Base-by-base conservation (phyloP, 2,888 invertebrate species). In the Drosophila algonquin region DNA sequence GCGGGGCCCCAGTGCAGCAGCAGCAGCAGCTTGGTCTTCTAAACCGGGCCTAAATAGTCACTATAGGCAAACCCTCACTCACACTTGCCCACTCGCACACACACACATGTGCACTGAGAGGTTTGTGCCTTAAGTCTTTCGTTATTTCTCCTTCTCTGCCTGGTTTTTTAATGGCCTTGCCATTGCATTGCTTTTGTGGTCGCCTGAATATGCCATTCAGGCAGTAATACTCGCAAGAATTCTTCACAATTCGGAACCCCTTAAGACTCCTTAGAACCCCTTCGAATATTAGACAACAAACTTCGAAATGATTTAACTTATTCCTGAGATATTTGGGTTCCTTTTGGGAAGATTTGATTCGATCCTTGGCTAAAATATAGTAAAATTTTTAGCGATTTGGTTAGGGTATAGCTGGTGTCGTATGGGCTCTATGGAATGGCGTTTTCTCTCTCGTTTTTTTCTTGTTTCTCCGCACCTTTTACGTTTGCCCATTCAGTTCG, bases 51-150 rank as follows among this genome's bases (percentile, higher is more conserved):
- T 80, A 77, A 85, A 77, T 77, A 81, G 73, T 76, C 77, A 63
- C 79, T 62, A 74, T 75, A 81, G 68, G 74, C 77, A 61, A 79
- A 59, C 56, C 54, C 50, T 35, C 35, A 24, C 47, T 35, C 46
- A 32, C 53, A 30, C 14, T 21, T 50, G 12, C 52, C 27, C 12
- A 14, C 58, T 35, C 18, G 47, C 53, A 53, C 48, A 27, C 44
- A 53, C 61, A 30, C 52, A 35, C 51, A 21, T 21, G 54, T 64
- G 47, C 52, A 73, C 50, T 51, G 51, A 80, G 55, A 80, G 55
- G 84, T 88, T 85, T 86, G 86, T 85, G 88, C 68, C 86, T 85
- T 85, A 82, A 85, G 84, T 85, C 84, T 79, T 85, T 88, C 64
- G 81, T 79, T 86, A 69, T 57, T 30, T 24, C 63, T 48, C 35